Conservation (phyloP, 2,797 vertebrate species). For the Poecile montanus region DNA sequence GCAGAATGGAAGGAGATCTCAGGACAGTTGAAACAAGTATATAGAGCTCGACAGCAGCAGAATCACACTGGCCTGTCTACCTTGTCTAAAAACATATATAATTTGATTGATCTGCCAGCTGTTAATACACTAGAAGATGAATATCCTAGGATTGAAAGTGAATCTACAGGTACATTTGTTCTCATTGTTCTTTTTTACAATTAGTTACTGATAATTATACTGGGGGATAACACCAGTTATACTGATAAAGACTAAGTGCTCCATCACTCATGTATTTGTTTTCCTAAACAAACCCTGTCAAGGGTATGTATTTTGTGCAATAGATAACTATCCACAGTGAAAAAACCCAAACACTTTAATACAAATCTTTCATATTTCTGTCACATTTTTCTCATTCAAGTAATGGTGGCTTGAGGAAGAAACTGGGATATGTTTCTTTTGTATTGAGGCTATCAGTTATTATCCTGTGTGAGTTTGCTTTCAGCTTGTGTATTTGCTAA, state of each 20-base stretch:
- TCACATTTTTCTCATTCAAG: background rate
- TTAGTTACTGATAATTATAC: background rate
- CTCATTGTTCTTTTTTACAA: background rate
- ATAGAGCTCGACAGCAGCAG: constrained; percentile 81
- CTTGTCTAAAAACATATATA: constrained; percentile 80
- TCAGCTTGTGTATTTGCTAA: background rate
- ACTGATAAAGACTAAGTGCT: background rate
- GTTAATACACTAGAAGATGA: constrained; percentile 78
- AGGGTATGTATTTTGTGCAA: background rate
- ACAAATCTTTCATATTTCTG: background rate
- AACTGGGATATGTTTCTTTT: background rate
- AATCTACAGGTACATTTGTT: constrained; percentile 79
- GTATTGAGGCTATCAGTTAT: background rate
- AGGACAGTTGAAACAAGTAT: constrained; percentile 93
- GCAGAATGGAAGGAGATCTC: constrained; percentile 98
- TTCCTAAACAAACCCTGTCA: background rate
- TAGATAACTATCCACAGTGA: background rate
- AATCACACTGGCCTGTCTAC: constrained; percentile 76
- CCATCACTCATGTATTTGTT: background rate
- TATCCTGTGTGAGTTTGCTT: background rate
- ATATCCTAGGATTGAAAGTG: constrained; percentile 80
- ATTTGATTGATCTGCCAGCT: constrained; percentile 77
- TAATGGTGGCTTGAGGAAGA: background rate
- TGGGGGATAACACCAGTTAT: background rate
- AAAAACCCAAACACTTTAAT: background rate